Conservation (phyloP, 2,888 invertebrate species). For the Nephrotoma flavescens region DNA sequence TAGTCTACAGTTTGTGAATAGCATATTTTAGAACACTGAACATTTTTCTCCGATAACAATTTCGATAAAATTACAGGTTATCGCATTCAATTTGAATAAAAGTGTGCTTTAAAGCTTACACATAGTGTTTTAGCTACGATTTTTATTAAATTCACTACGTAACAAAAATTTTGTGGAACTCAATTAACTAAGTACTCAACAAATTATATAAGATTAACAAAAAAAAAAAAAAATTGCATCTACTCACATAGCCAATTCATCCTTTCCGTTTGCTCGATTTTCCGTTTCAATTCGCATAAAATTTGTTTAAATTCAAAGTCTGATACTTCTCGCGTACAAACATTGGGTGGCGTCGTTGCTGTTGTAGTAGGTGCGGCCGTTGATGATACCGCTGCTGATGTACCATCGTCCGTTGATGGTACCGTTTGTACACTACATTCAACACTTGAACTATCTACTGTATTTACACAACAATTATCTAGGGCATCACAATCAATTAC, state of each 20-base stretch:
- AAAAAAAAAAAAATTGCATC: too few relatives aligned
- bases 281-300: conserved; percentile 30
- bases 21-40: too few relatives aligned
- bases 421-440: neutral
- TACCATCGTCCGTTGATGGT: neutral
- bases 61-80: too few relatives aligned
- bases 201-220: too few relatives aligned
- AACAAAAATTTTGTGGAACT: too few relatives aligned
- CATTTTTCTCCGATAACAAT: too few relatives aligned
- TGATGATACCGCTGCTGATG: neutral
- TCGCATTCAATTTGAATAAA: too few relatives aligned
- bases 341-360: neutral
- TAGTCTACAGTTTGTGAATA: too few relatives aligned
- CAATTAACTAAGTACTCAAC: too few relatives aligned
- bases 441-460: neutral
- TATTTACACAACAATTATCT: neutral
- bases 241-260: conserved; percentile 35
- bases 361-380: neutral
- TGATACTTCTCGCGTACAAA: conserved; percentile 31
- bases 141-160: too few relatives aligned
- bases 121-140: too few relatives aligned
- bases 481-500: neutral
- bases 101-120: too few relatives aligned
- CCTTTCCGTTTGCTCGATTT: conserved; percentile 32
- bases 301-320: conserved; percentile 29